A percentile compares a stretch with the other conserved stretches of the same genome.
Evolutionary conservation across 2,113 vertebrate genomes (phyloP).

Genomic region (Coturnix japonica): DNA sequence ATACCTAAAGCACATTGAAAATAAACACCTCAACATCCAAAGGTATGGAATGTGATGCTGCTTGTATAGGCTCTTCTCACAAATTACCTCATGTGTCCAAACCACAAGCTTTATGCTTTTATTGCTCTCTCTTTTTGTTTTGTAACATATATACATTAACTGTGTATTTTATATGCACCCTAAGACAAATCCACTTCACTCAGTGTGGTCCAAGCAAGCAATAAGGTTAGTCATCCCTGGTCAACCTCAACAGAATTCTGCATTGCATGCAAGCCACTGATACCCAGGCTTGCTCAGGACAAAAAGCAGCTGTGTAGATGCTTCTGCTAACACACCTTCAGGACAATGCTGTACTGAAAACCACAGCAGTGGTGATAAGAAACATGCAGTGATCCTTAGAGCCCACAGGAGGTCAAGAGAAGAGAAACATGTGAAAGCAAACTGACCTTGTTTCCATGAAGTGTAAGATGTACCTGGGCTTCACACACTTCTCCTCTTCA

Average conservation of each 20-base stretch:
- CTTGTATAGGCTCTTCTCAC: not conserved
- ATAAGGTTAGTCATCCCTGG: not conserved
- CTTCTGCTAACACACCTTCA: not conserved
- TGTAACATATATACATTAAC: too few relatives aligned
- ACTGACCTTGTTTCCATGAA: slow-evolving; percentile 91
- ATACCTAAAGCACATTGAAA: not conserved
- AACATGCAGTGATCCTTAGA: not conserved
- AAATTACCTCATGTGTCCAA: not conserved
- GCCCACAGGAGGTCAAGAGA: not conserved
- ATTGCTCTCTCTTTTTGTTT: too few relatives aligned
- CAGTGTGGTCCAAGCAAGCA: too few relatives aligned
- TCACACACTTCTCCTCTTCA: slow-evolving; percentile 86
- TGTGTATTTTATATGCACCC: too few relatives aligned
- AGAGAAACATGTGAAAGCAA: not conserved
- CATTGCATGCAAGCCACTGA: not conserved
- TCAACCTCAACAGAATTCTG: not conserved
- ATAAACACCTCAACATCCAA: not conserved
- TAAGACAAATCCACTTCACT: too few relatives aligned
- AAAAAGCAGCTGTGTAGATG: not conserved
- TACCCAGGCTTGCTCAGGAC: not conserved
- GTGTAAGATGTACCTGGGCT: slow-evolving; percentile 83
- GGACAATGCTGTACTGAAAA: not conserved
- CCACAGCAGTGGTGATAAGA: not conserved
- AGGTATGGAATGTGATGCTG: not conserved
- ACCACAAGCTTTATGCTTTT: too few relatives aligned